Percentiles rank a stretch among this genome's conserved stretches.
Evolutionary conservation across 2,888 invertebrate genomes (phyloP).

Genomic region (Diarsia brunnea): DNA sequence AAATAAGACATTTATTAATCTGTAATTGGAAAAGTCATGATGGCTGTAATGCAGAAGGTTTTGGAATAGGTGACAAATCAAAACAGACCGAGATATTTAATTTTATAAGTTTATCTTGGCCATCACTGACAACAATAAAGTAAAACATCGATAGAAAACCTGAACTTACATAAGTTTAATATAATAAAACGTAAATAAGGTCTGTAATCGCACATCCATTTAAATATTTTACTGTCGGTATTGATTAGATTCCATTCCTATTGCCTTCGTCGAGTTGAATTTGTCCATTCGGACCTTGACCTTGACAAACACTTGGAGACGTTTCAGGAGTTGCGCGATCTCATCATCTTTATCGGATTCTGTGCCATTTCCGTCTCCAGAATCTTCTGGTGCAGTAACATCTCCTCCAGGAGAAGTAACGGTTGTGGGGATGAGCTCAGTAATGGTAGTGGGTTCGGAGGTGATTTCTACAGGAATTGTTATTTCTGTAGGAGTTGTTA

Average conservation of each 20-base stretch:
- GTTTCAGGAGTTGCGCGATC: conserved; percentile 78
- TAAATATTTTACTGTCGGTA: background rate
- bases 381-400: conserved; percentile 24
- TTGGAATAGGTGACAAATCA: background rate
- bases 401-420: background rate
- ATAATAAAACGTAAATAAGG: background rate
- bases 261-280: conserved; percentile 67
- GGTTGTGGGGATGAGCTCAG: background rate
- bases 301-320: conserved; percentile 82
- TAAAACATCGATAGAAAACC: background rate
- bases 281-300: conserved; percentile 83
- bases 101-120: background rate
- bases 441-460: background rate
- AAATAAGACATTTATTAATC: background rate
- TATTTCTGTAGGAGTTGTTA: background rate
- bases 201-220: background rate
- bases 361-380: conserved; percentile 46
- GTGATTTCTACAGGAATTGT: background rate
- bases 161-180: background rate
- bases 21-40: background rate
- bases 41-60: background rate
- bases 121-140: background rate
- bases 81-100: background rate
- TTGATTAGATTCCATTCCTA: conserved; percentile 32
- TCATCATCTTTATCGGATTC: conserved; percentile 73